Base-by-base conservation (phyloP, 2,113 vertebrate genomes). In the Ophiodon elongatus region DNA sequence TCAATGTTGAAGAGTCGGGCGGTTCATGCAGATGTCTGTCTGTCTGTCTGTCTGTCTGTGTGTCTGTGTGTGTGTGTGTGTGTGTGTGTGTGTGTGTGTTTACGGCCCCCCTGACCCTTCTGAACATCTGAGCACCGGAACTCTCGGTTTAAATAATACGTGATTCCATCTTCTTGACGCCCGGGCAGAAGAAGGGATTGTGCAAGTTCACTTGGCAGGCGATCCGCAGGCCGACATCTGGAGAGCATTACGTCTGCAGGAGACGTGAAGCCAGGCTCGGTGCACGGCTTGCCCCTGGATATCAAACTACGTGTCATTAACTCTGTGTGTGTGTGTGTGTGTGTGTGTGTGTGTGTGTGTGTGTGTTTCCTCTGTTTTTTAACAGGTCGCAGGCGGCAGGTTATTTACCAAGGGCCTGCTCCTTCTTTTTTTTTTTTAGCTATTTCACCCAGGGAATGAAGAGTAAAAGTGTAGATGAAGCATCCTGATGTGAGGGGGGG, bases 151-250 rank as follows among this genome's bases (percentile, higher is more conserved):
- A 69, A 67, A 84, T 83, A 85, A 78, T 71, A 73, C 4, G 25
- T 85, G 93, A 92, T 94, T 93, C 90, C 93, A 86, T 92, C 89
- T 93, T 91, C 83, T 88, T 89, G 92, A 71, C 85, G 89, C 90
- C 90, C 76, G 95, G 93, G 84, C 93, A 92, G 83, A 80, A 85
- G 92, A 87, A 84, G 70, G 80, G 94, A 94, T 95, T 96, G 95
- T 91, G 95, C 90, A 95, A 96, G 94, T 95, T 93, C 83, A 95
- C 94, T 94, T 95, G 94, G 95, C 94, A 95, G 87, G 66, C 85
- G 57, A 84, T 91, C 89, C 76, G 68, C 47, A 81, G 85, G 80
- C 91, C 59, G 67, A 93, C 95, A 96, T 96, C 95, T 95, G 93
- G 95, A 96, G 93, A 94, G 84, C 87, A 95, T 96, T 95, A 96